Base-by-base conservation (phyloP, 2,113 vertebrate genomes). In the Vicugna pacos region DNA sequence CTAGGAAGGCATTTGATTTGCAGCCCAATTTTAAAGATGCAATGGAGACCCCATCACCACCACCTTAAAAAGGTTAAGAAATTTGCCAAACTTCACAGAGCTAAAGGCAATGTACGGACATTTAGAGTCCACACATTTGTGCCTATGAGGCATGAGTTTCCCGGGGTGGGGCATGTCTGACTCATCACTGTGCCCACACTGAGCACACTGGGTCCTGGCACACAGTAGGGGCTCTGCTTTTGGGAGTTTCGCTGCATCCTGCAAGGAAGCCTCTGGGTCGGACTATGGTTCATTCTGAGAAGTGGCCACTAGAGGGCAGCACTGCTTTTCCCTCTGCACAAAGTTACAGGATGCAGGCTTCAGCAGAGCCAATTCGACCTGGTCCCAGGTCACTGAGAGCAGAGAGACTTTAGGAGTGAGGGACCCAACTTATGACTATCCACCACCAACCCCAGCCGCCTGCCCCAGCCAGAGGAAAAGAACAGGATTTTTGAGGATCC, bases 221-320 rank as follows among this genome's bases (percentile, higher is more conserved):
- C 42, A 0, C 52, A 1, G 30, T 2, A 19, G 60, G 46, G 42
- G 54, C 65, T 2, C 65, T 42, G 38, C 38, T 42, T 42, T 42
- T 4, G 54, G 2, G 2, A 1, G 5, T 52, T 19, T 38, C 30
- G 3, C 8, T 0, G 35, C 17, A 0, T 7, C 13, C 0, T 5
- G 0, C 30, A 6, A 22, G 54, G 28, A 15, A 16, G 22, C 58
- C 8, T 1, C 32, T 0, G 13, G 62, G 28, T 0, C 0, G 16
- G 1, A 4, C 65, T 2, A 0, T 0, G 1, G 48, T 3, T 65
- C 91, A 84, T 97, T 98, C 96, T 75, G 56, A 82, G 5, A 52
- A 56, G 2, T 56, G 86, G 9, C 98, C 98, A 95, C 98, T 97
- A 98, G 98, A 98, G 98, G 98, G 98, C 98, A 98, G 96, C 42